Evolutionary conservation across 2,888 invertebrate genomes (phyloP), one percentile per base, ranked within the genome.

Genomic region (Plagodis pulveraria): DNA sequence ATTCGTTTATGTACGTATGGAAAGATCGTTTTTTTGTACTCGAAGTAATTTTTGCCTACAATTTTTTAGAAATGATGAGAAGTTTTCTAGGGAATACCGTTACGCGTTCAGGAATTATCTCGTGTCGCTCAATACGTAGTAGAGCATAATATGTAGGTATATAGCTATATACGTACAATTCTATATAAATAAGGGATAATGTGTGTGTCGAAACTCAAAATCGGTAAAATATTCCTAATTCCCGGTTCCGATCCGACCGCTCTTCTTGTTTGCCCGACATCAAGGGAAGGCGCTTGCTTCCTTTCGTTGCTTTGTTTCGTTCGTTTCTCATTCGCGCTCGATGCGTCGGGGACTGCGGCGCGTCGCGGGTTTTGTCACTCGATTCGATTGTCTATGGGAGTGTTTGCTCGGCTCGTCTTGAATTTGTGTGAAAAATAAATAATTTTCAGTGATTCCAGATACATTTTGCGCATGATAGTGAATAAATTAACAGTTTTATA

Each of bases 391-490:
- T 88, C 85, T 89, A 86, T 89, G 89, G 89, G 84, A 87, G 83
- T 86, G 83, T 76, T 81, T 78, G 80, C 76, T 82, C 86, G 88
- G 80, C 76, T 81, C 86, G 88, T 87, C 86, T 87, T 72, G 83
- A 84, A 85, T 86, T 85, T 80, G 84, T 86, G 86, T 86, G 83
- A 74, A 74, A 80, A 81, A 73, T 81, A 82, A 76, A 83, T 75
- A 62, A 80, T 85, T 70, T 82, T 71, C 82, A 81, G 86, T 90
- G 86, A 78, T 81, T 75, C 74, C 68, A 66, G 71, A 71, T 64
- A 77, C 48, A 49, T 79, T 81, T 83, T 73, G 86, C 86, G 89
- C 81, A 91, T 92, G 91, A 86, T 72, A 89, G 91, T 92, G 90
- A 84, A 86, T 90, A 85, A 89, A 89, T 81, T 80, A 81, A 80